phyloP scores from a whole-genome alignment of 2,113 vertebrate genomes.

The Spea bombifrons region DNA sequence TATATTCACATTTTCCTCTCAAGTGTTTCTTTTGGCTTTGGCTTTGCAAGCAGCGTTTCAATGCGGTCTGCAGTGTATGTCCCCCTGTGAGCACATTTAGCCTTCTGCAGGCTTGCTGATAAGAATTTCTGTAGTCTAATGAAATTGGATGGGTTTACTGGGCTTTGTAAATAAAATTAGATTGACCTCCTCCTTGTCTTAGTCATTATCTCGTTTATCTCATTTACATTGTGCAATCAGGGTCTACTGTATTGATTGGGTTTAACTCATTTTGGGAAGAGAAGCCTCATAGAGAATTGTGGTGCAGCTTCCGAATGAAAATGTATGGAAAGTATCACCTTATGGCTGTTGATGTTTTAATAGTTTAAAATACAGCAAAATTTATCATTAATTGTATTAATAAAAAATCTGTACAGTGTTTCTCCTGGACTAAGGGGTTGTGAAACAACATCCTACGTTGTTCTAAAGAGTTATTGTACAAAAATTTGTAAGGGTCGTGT shows the following conservation, averaged over 20 bases:
- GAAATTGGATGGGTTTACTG: constrained; percentile 65
- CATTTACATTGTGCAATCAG: constrained; percentile 79
- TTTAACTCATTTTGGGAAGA: constrained; percentile 76
- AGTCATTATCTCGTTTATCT: constrained; percentile 76
- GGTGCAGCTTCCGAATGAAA: not conserved
- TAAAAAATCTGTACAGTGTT: not conserved
- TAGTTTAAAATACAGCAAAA: not conserved
- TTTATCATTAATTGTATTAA: not conserved
- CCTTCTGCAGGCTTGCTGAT: constrained; percentile 63
- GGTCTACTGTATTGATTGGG: constrained; percentile 80
- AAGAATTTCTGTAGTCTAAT: constrained; percentile 56
- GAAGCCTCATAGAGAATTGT: constrained; percentile 48
- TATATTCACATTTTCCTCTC: not conserved
- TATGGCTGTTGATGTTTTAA: not conserved
- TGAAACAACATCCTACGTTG: too few species aligned
- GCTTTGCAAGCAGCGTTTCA: not conserved
- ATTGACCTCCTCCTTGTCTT: constrained; percentile 62
- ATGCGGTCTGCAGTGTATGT: not conserved
- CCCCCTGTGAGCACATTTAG: constrained; percentile 38
- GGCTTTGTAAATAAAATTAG: constrained; percentile 69
- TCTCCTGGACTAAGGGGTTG: too few species aligned
- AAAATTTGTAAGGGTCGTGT: too few species aligned
- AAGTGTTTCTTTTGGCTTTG: not conserved
- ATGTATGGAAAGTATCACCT: not conserved
- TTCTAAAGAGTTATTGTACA: too few species aligned